Evolutionary conservation across 2,888 invertebrate species (phyloP).

Genomic region (Tuberolachnus salignus): DNA sequence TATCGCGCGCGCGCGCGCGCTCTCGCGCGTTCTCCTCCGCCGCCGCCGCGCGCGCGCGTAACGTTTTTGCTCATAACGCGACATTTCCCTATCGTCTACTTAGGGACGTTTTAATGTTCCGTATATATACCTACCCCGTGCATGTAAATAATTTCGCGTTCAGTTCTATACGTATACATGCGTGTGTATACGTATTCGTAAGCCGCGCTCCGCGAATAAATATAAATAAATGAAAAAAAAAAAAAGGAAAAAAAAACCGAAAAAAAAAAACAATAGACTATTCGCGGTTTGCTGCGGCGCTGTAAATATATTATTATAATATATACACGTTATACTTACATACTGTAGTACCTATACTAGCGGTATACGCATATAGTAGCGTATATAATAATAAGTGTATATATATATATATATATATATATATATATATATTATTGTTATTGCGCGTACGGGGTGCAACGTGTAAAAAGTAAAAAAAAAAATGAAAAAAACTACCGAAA

Average conservation of each 20-base stretch:
- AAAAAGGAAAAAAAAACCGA: conserved; percentile 16
- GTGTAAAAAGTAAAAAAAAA: too few relatives aligned
- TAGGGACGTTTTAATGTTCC: conserved; percentile 49
- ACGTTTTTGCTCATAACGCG: conserved; percentile 50
- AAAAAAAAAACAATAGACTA: conserved; percentile 38
- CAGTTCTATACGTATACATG: not conserved
- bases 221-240: conserved; percentile 30
- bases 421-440: not conserved
- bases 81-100: conserved; percentile 53
- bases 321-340: not conserved
- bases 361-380: not conserved
- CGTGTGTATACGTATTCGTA: not conserved
- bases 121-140: not conserved
- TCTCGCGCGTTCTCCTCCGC: not conserved
- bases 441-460: too few relatives aligned
- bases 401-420: not conserved
- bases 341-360: not conserved
- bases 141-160: conserved; percentile 49
- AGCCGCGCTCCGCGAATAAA: conserved; percentile 43
- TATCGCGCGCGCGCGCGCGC: not conserved
- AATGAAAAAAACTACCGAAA: too few relatives aligned
- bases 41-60: not conserved
- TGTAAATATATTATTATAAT: not conserved
- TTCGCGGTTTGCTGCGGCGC: not conserved
- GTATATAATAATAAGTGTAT: too few relatives aligned